Evolutionary conservation across 2,888 invertebrate genomes (phyloP).

Genomic region (Chalcosyrphus nemorum): DNA sequence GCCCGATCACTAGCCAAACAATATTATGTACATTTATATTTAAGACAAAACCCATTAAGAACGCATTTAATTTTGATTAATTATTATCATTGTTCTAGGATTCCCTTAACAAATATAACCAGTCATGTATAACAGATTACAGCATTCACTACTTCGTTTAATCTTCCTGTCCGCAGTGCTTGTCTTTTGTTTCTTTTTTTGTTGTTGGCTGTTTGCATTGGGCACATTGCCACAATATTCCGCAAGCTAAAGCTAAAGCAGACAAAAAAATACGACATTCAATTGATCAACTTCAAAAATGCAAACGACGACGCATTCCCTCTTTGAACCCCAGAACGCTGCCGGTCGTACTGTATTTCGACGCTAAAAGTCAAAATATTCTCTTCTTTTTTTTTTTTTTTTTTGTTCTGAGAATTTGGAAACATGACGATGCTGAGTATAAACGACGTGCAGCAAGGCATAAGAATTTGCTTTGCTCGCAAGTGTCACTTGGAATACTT

Average conservation of each 20-base stretch:
- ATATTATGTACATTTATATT: neutral
- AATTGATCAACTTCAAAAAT: conserved; percentile 42
- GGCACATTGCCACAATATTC: conserved; percentile 38
- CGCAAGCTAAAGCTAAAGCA: neutral
- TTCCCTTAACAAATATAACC: neutral
- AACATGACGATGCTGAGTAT: conserved; percentile 11
- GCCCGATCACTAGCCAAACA: neutral
- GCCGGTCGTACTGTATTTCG: neutral
- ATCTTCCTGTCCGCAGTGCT: conserved; percentile 20
- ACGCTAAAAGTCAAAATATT: conserved; percentile 2
- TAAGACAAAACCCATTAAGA: neutral
- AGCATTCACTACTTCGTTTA: conserved; percentile 3
- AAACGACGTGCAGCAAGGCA: neutral
- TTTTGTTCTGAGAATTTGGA: neutral
- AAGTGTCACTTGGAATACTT: conserved; percentile 6
- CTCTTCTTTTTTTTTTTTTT: neutral
- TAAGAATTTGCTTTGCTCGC: neutral
- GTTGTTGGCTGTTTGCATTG: no score
- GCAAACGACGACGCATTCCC: conserved; percentile 27
- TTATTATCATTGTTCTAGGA: conserved; percentile 1
- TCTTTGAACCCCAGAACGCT: neutral
- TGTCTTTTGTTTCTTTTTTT: conserved; percentile 11
- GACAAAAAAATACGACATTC: conserved; percentile 1
- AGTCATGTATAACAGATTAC: conserved; percentile 1
- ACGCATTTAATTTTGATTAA: conserved; percentile 3